Base-by-base conservation (phyloP, 1,140 invertebrate genomes). In the Campodea augens region DNA sequence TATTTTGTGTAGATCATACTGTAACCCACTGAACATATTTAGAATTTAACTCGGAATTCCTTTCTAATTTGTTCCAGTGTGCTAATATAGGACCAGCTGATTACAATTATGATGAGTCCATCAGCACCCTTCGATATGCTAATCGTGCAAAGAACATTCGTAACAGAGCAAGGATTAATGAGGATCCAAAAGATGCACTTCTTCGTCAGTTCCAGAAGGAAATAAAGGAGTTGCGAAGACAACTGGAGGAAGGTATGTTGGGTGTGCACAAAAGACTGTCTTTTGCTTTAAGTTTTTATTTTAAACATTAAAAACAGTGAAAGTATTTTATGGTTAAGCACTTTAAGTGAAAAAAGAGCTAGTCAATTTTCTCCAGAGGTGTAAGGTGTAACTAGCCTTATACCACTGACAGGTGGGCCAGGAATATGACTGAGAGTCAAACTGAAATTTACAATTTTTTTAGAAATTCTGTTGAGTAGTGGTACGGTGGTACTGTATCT, bases 131-230 rank as follows among this genome's bases (percentile, higher is more conserved):
- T 37, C 69, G 96, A 13, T 99, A 98, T 66, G 93, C 95, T 1
- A 92, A 89, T 66, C 70, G 93, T 43, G 92, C 93, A 2, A 98
- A 99, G 64, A 92, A 87, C 57, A 99, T 99, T 47, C 84, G 91
- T 59, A 99, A 98, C 63, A 78, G 81, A 52, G 92, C 91, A 40
- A 78, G 81, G 51, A 81, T 98, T 44, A 99, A 99, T 62, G 92
- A 96, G 60, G 93, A 98, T 66, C 90, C 93, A 0, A 97, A 97
- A 57, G 92, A 98, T 67, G 91, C 95, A 2, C 64, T 98, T 20
- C 72, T 99, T 13, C 75, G 90, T 37, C 80, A 91, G 57, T 97
- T 96, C 62, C 92, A 98, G 67, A 77, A 87, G 55, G 92, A 99
- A 67, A 97, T 99, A 53, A 87, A 90, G 54, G 79, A 88, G 20